phyloP scores from a whole-genome alignment of 2,888 invertebrate species.

The Plagiodera versicolora region DNA sequence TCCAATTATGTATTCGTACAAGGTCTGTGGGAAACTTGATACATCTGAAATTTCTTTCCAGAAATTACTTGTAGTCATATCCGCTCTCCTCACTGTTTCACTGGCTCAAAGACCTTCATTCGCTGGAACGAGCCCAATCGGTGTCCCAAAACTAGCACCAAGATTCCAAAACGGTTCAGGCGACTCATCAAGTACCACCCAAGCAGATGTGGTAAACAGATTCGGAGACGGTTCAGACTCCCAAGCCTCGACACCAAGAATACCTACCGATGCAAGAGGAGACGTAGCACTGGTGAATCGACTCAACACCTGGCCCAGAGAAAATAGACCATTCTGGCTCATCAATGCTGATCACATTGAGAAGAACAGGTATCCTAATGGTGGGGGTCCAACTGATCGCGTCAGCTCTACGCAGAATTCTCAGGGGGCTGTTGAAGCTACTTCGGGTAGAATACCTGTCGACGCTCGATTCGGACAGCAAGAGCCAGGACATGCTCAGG shows the following conservation, averaged over 20 bases:
- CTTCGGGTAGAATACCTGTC: background rate
- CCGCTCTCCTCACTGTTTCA: slow-evolving; percentile 26
- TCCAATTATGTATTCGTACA: no score
- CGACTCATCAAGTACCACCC: slow-evolving; percentile 28
- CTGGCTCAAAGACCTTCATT: slow-evolving; percentile 66
- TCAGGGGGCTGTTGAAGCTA: background rate
- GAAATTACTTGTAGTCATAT: slow-evolving; percentile 32
- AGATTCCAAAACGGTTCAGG: slow-evolving; percentile 44
- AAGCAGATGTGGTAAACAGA: slow-evolving; percentile 51
- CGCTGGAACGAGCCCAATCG: slow-evolving; percentile 62
- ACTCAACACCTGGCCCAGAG: slow-evolving; percentile 66
- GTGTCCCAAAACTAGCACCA: slow-evolving; percentile 61
- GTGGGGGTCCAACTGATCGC: background rate
- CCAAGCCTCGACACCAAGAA: slow-evolving; percentile 54
- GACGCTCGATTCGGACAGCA: background rate
- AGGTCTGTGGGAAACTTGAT: no score
- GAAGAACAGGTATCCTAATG: slow-evolving; percentile 31
- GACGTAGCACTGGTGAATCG: slow-evolving; percentile 64
- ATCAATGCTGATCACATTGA: slow-evolving; percentile 70
- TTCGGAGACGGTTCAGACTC: slow-evolving; percentile 57
- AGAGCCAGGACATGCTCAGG: background rate
- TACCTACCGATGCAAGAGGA: slow-evolving; percentile 70
- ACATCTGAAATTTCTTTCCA: slow-evolving; percentile 26
- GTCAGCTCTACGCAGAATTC: background rate
- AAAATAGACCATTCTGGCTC: slow-evolving; percentile 74